phyloP scores from a whole-genome alignment of 2,888 invertebrate genomes.

The Euplexia lucipara region DNA sequence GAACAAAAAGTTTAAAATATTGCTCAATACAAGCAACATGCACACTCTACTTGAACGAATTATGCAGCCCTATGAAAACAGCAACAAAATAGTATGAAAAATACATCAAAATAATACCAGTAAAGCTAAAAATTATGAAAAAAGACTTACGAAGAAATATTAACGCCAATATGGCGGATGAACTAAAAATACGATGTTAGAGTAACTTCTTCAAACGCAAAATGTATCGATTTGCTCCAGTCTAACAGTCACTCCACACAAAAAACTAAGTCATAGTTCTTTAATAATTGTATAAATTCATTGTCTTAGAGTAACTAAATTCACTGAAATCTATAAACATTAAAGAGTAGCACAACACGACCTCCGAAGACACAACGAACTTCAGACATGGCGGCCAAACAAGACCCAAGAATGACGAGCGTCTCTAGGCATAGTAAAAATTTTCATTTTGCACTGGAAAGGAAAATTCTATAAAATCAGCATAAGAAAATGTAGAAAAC shows the following conservation, averaged over 20 bases:
- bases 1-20: conserved; percentile 80
- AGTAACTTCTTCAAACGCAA: conserved; percentile 87
- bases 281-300: conserved; percentile 80
- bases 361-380: conserved; percentile 88
- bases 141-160: conserved; percentile 91
- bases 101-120: conserved; percentile 80
- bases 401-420: conserved; percentile 86
- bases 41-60: conserved; percentile 77
- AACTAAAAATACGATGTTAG: conserved; percentile 91
- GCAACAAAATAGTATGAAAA: conserved; percentile 81
- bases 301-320: conserved; percentile 81
- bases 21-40: conserved; percentile 78
- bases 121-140: conserved; percentile 87
- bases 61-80: conserved; percentile 88
- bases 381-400: conserved; percentile 91
- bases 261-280: conserved; percentile 81
- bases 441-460: conserved; percentile 84
- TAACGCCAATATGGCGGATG: conserved; percentile 94
- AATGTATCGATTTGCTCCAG: conserved; percentile 84
- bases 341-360: conserved; percentile 90
- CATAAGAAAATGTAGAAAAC: conserved; percentile 80
- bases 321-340: conserved; percentile 87
- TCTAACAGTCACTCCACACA: conserved; percentile 85
- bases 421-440: conserved; percentile 81
- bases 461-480: conserved; percentile 85